Conservation (phyloP, 2,888 invertebrate genomes). For the Morpho deidamia region DNA sequence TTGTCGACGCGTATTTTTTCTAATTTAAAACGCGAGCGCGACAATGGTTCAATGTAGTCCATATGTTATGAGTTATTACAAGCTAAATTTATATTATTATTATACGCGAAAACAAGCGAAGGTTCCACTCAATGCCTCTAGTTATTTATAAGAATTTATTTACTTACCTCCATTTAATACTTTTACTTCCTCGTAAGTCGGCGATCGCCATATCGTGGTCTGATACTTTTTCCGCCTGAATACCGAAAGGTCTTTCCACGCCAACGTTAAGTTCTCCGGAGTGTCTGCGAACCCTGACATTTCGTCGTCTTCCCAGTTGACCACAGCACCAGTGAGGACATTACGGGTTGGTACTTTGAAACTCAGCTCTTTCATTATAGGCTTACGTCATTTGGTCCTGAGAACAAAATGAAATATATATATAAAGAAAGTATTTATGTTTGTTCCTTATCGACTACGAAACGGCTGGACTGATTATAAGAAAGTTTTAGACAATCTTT, state of each 20-base stretch:
- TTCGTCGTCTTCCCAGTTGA: constrained; percentile 69
- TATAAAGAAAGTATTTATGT: no score
- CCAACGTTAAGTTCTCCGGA: constrained; percentile 62
- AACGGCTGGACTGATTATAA: no score
- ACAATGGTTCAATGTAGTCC: no score
- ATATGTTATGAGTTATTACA: no score
- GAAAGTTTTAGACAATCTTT: no score
- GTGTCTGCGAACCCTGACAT: constrained; percentile 47
- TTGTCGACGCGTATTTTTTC: no score
- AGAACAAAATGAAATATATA: constrained; percentile 19
- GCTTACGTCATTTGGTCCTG: constrained; percentile 54
- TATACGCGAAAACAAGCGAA: no score
- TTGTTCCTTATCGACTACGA: no score
- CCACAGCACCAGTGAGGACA: constrained; percentile 61
- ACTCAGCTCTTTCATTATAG: constrained; percentile 46
- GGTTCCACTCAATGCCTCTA: no score
- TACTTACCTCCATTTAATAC: constrained; percentile 76
- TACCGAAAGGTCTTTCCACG: constrained; percentile 76
- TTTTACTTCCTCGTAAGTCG: constrained; percentile 68
- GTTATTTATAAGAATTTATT: no score
- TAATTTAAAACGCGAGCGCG: no score
- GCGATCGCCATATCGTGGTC: constrained; percentile 69
- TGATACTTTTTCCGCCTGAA: constrained; percentile 67
- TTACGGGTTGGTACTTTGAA: constrained; percentile 60
- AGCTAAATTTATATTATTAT: no score